A percentile compares a stretch with the other conserved stretches of the same genome.
phyloP scores from a whole-genome alignment of 1,140 invertebrate genomes.

The Augochlora pura region DNA sequence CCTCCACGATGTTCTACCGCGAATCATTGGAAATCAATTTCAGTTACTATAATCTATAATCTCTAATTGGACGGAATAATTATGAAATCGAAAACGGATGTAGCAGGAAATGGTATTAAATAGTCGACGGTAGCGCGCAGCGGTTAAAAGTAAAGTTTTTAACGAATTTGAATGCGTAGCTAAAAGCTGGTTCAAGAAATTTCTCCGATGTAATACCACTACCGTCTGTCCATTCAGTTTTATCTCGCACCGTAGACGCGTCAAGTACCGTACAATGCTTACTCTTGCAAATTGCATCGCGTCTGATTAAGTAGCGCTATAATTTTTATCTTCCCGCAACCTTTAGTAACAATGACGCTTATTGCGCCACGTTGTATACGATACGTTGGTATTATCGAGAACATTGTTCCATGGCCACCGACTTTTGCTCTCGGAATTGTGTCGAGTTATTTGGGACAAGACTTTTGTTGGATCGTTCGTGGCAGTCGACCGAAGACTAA shows the following conservation, averaged over 20 bases:
- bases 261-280: background rate
- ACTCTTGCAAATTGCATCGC: background rate
- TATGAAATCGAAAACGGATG: no score
- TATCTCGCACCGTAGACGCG: background rate
- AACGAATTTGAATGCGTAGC: no score
- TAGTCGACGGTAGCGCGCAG: no score
- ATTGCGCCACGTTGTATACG: background rate
- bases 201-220: no score
- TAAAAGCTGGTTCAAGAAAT: no score
- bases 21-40: no score
- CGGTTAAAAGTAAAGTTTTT: no score
- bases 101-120: no score
- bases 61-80: no score
- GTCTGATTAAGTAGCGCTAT: background rate
- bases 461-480: slow-evolving; percentile 1
- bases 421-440: background rate
- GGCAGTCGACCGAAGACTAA: background rate
- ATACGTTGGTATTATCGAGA: background rate
- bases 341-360: background rate
- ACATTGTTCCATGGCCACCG: background rate
- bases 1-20: no score
- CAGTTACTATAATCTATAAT: no score
- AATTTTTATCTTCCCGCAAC: background rate
- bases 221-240: no score
- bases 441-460: background rate